These are phyloP conservation scores for Tarsius wallacei DNA, from an alignment of 2,797 vertebrate genomes.

Conservation along the genomic window DNA sequence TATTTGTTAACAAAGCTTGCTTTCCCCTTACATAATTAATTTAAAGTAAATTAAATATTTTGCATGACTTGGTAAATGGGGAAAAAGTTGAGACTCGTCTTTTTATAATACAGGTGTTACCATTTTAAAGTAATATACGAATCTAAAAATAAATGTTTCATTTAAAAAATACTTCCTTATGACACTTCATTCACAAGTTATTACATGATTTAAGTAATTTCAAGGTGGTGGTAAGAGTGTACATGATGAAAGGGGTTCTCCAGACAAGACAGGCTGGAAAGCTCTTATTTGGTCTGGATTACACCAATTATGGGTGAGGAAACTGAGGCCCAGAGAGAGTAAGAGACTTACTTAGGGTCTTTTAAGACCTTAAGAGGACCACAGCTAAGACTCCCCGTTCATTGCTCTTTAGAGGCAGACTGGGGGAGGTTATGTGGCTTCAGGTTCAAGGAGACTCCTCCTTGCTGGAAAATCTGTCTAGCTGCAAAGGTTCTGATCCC, in stretches of 20 bases:
- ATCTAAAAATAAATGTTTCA: conserved; percentile 48
- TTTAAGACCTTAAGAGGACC: neutral
- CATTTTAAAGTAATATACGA: conserved; percentile 9
- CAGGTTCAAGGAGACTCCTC: neutral
- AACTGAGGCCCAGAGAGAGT: neutral
- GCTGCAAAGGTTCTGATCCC: neutral
- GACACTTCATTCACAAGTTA: neutral
- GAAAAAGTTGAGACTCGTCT: conserved; percentile 37
- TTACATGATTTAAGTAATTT: conserved; percentile 15
- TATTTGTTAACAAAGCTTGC: conserved; percentile 66
- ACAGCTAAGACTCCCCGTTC: neutral
- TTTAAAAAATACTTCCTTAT: conserved; percentile 28
- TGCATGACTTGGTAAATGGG: conserved; percentile 34
- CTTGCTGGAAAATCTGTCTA: conserved; percentile 2
- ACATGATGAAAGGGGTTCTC: neutral
- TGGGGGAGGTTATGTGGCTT: neutral
- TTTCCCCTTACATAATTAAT: conserved; percentile 70
- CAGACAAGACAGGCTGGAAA: neutral
- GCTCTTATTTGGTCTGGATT: neutral
- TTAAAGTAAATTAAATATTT: conserved; percentile 65
- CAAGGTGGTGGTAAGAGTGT: neutral
- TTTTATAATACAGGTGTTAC: conserved; percentile 39
- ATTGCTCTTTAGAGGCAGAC: neutral
- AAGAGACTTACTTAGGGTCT: neutral
- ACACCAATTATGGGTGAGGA: neutral